Evolutionary conservation across 2,113 vertebrate species (phyloP).

Genomic region (Platycercus adscitus): DNA sequence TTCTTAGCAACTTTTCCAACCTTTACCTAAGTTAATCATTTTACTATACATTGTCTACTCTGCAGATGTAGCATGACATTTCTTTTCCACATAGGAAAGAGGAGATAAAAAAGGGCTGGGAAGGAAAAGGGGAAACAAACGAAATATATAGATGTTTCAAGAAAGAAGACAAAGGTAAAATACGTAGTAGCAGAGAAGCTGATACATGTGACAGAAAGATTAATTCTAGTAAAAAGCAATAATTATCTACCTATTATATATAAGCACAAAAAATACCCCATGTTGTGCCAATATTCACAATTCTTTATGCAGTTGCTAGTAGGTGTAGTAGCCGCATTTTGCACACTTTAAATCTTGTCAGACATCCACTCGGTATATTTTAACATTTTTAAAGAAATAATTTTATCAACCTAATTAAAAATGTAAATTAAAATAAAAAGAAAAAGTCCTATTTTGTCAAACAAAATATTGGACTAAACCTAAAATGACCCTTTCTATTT

Average conservation of each 20-base stretch:
- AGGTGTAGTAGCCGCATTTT: not conserved
- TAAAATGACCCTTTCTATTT: not conserved
- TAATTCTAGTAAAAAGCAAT: not conserved
- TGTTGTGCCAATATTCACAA: not conserved
- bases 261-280: not conserved
- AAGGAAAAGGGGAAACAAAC: not conserved
- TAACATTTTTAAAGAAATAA: not conserved
- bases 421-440: not conserved
- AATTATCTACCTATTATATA: not conserved
- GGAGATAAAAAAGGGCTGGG: not conserved
- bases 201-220: not conserved
- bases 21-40: not conserved
- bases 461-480: not conserved
- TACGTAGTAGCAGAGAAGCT: not conserved
- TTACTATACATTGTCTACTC: not conserved
- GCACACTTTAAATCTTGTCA: not conserved
- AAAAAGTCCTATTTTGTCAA: not conserved
- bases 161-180: not conserved
- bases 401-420: not conserved
- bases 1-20: not conserved
- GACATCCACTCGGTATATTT: not conserved
- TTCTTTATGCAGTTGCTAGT: not conserved
- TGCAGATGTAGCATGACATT: not conserved
- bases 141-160: not conserved
- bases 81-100: not conserved